Percentiles rank a stretch among this genome's conserved stretches.
Evolutionary conservation across 2,797 vertebrate genomes (phyloP).

Genomic region (Alcedo quadribrachys): DNA sequence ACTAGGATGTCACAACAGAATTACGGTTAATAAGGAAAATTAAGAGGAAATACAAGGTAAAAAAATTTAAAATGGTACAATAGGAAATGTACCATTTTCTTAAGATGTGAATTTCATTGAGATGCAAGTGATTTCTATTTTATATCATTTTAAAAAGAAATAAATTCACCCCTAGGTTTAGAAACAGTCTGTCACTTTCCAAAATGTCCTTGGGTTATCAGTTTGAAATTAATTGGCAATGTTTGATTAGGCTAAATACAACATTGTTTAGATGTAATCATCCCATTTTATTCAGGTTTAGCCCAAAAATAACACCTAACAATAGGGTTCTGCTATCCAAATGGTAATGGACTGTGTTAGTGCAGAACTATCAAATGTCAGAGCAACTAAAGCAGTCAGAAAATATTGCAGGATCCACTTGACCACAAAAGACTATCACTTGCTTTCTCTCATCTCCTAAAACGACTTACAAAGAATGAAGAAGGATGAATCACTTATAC

Average conservation of each 20-base stretch:
- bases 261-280: slow-evolving; percentile 24
- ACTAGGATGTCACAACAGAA: slow-evolving; percentile 51
- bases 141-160: slow-evolving; percentile 22
- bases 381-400: neutral
- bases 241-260: slow-evolving; percentile 36
- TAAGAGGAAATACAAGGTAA: slow-evolving; percentile 36
- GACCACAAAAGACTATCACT: neutral
- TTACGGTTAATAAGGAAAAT: slow-evolving; percentile 63
- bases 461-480: neutral
- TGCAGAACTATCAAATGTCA: neutral
- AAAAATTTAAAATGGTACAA: neutral
- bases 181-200: slow-evolving; percentile 32
- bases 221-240: slow-evolving; percentile 45
- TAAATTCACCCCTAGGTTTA: slow-evolving; percentile 29
- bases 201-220: slow-evolving; percentile 53
- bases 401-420: neutral
- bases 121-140: neutral
- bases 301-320: slow-evolving; percentile 19
- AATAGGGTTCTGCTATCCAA: neutral
- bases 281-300: slow-evolving; percentile 50
- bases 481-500: neutral
- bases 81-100: neutral
- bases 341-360: neutral
- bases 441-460: neutral
- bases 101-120: neutral